These are phyloP conservation scores for Danio aesculapii DNA, from an alignment of 2,797 vertebrate genomes.

Conservation along the genomic window DNA sequence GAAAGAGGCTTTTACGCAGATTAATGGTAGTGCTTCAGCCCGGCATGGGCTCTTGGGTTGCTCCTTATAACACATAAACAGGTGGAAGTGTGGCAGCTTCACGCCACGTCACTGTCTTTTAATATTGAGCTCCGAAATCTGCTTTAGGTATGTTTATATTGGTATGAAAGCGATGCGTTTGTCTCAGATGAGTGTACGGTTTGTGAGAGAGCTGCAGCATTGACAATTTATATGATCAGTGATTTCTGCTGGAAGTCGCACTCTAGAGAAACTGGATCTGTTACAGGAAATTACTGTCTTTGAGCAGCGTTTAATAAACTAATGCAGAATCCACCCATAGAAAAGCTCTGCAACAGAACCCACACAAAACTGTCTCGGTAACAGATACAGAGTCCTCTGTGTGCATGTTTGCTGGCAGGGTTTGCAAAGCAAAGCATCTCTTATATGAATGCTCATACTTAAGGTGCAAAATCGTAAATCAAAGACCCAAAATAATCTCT, in stretches of 20 bases:
- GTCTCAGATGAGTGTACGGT: slow-evolving; percentile 39
- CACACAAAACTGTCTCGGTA: slow-evolving; percentile 40
- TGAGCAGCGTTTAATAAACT: slow-evolving; percentile 57
- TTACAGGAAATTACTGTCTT: slow-evolving; percentile 61
- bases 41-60: slow-evolving; percentile 64
- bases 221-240: slow-evolving; percentile 59
- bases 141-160: slow-evolving; percentile 1
- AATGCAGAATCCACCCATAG: slow-evolving; percentile 50
- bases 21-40: slow-evolving; percentile 76
- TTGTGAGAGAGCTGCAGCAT: slow-evolving; percentile 56
- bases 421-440: slow-evolving; percentile 26
- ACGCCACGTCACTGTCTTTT: slow-evolving; percentile 24
- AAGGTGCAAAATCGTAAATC: not conserved
- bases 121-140: not conserved
- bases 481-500: not conserved
- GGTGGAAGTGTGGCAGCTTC: slow-evolving; percentile 40
- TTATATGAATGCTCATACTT: slow-evolving; percentile 1
- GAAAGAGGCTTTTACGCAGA: slow-evolving; percentile 78
- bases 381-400: slow-evolving; percentile 3
- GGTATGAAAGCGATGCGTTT: slow-evolving; percentile 17
- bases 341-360: slow-evolving; percentile 55
- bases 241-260: slow-evolving; percentile 59
- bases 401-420: slow-evolving; percentile 4
- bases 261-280: slow-evolving; percentile 59
- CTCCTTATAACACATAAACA: slow-evolving; percentile 61